Evolutionary conservation across 2,888 invertebrate species (phyloP).

Genomic region (Eupithecia subfuscata): DNA sequence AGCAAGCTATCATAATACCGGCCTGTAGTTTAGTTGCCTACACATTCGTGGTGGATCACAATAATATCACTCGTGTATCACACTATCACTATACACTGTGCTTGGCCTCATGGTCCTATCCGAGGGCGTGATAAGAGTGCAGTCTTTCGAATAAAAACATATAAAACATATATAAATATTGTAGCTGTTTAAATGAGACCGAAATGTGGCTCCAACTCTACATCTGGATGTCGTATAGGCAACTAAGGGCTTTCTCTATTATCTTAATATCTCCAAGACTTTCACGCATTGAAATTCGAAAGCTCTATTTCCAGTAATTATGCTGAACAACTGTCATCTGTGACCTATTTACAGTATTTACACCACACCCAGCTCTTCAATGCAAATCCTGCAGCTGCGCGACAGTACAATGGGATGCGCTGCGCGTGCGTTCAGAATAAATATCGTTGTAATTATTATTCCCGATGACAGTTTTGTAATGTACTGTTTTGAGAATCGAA

Average conservation of each 20-base stretch:
- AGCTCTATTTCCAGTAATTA: conserved; percentile 28
- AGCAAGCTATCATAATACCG: too few relatives aligned
- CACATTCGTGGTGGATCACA: too few relatives aligned
- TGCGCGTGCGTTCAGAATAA: conserved; percentile 34
- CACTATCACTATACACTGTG: too few relatives aligned
- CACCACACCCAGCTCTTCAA: conserved; percentile 49
- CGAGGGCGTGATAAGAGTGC: too few relatives aligned
- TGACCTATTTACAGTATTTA: conserved; percentile 53
- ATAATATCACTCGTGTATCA: too few relatives aligned
- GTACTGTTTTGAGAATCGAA: conserved; percentile 46
- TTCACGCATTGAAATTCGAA: conserved; percentile 19
- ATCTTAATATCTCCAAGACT: conserved; percentile 1
- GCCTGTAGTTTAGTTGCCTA: too few relatives aligned
- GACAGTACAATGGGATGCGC: conserved; percentile 54
- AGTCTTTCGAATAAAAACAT: too few relatives aligned
- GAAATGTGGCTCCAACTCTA: not conserved
- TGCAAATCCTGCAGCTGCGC: conserved; percentile 50
- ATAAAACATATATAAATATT: too few relatives aligned
- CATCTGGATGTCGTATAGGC: not conserved
- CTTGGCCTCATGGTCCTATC: not conserved
- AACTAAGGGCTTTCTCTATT: not conserved
- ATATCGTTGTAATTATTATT: conserved; percentile 36
- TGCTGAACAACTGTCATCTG: conserved; percentile 38
- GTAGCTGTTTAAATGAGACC: too few relatives aligned
- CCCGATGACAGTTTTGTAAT: conserved; percentile 50